Evolutionary conservation across 2,888 invertebrate species (phyloP).

Genomic region (Linnaemya vulpina): DNA sequence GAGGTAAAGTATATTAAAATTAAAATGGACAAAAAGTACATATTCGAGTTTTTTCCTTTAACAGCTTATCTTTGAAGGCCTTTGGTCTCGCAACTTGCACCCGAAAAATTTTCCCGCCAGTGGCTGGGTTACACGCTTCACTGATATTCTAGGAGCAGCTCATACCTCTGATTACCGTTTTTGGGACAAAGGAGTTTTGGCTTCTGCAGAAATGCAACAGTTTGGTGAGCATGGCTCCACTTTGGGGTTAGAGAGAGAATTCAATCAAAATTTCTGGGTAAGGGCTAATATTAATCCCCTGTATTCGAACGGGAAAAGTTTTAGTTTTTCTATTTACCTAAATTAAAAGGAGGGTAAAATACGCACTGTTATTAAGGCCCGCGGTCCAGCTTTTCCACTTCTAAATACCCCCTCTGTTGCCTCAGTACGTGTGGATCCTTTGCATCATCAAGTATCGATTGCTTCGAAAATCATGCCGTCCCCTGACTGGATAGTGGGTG

Average conservation of each 20-base stretch:
- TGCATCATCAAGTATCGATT: slow-evolving; percentile 95
- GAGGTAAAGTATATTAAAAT: slow-evolving; percentile 85
- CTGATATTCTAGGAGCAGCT: slow-evolving; percentile 97
- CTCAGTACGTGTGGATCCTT: slow-evolving; percentile 94
- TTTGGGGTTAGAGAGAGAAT: slow-evolving; percentile 93
- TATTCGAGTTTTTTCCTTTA: slow-evolving; percentile 12
- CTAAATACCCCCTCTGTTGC: slow-evolving; percentile 92
- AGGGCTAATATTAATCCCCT: not conserved
- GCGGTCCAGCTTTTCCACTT: slow-evolving; percentile 94
- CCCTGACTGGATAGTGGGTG: slow-evolving; percentile 98
- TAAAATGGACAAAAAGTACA: not conserved
- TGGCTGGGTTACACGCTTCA: slow-evolving; percentile 94
- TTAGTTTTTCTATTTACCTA: not conserved
- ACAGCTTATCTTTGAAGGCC: slow-evolving; percentile 93
- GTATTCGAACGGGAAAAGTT: not conserved
- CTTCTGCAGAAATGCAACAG: slow-evolving; percentile 94
- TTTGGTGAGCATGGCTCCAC: slow-evolving; percentile 98
- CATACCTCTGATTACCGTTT: slow-evolving; percentile 93
- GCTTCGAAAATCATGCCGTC: slow-evolving; percentile 98
- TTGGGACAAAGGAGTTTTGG: slow-evolving; percentile 94
- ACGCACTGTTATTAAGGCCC: slow-evolving; percentile 96
- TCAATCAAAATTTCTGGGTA: slow-evolving; percentile 88
- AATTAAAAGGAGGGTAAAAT: slow-evolving; percentile 89
- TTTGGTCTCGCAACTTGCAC: slow-evolving; percentile 97
- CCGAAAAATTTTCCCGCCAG: slow-evolving; percentile 97